Base-by-base conservation (phyloP, 2,797 vertebrate genomes). In the Holocentrus rufus region DNA sequence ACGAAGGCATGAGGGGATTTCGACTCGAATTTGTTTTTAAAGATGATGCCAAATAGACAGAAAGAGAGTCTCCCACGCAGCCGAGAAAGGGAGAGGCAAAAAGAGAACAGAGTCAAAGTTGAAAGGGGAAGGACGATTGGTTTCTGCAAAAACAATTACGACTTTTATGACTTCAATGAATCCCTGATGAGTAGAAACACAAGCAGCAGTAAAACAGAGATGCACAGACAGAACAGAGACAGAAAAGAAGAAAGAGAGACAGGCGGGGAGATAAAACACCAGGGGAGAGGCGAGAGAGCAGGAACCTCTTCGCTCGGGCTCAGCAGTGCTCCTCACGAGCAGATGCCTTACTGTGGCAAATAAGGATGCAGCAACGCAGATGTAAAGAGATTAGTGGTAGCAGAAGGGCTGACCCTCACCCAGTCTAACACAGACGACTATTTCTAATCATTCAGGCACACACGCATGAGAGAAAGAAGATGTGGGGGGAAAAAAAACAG, bases 371-470 rank as follows among this genome's bases (percentile, higher is more conserved):
- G 72, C 27, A 36, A 66, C 83, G 60, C 82, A 84, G 83, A 86
- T 85, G 84, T 81, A 56, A 72, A 89, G 79, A 84, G 89, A 90
- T 90, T 87, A 91, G 55, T 49, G 31, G 72, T 1, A 79, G 74
- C 85, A 86, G 78, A 83, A 82, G 83, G 72, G 65, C 54, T 69
- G 77, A 87, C 59, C 80, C 78, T 78, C 34, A 27, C 68, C 54
- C 68, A 22, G 66, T 63, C 30, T 44, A 62, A 75, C 69, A 64
- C 69, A 82, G 59, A 69, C 20, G n/a, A 80, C 61, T 31, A 39
- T 72, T 74, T 85, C 69, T 83, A 85, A 83, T 89, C 82, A 81
- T 70, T 77, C 54, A 79, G 50, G 77, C 52, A 22, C 63, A 69
- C 77, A 78, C 0, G 57, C 67, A 65, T 1, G 14, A 58, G 59